Conservation (phyloP, 2,797 vertebrate genomes). For the Aselliscus stoliczkanus region DNA sequence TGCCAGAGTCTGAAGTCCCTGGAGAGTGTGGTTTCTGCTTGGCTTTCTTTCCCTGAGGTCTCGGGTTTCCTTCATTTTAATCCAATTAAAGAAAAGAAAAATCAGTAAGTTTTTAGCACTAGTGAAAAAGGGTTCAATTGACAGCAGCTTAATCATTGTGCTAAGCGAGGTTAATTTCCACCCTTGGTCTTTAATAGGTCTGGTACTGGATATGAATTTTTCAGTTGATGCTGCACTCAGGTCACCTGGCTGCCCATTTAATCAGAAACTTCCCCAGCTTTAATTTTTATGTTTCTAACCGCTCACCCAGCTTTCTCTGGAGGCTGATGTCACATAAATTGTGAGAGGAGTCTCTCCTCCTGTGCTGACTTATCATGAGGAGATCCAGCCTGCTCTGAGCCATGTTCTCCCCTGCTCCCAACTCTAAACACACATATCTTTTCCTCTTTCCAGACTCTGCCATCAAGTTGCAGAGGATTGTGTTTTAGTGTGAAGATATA, state of each 20-base stretch:
- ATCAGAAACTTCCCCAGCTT: slow-evolving; percentile 25
- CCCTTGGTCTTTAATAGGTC: slow-evolving; percentile 30
- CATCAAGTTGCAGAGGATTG: slow-evolving; percentile 71
- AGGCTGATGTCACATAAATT: not conserved
- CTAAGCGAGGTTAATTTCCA: slow-evolving; percentile 56
- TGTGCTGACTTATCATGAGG: not conserved
- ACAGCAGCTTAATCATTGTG: slow-evolving; percentile 52
- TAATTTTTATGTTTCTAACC: slow-evolving; percentile 44
- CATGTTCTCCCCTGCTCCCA: too few species aligned
- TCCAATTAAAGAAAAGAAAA: slow-evolving; percentile 70
- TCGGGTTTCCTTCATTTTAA: slow-evolving; percentile 66
- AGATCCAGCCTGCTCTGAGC: not conserved
- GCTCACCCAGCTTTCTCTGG: slow-evolving; percentile 3
- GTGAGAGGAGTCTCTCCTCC: not conserved
- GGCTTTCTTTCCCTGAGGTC: slow-evolving; percentile 35
- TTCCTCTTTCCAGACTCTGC: slow-evolving; percentile 82
- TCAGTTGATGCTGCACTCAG: slow-evolving; percentile 2
- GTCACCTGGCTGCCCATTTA: slow-evolving; percentile 55
- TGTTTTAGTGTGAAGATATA: slow-evolving; percentile 68
- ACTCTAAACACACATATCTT: not conserved
- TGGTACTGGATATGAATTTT: slow-evolving; percentile 41
- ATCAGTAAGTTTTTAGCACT: slow-evolving; percentile 9
- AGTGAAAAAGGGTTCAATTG: slow-evolving; percentile 15
- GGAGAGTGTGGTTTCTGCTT: not conserved
- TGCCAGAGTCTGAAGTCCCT: not conserved